A percentile compares a stretch with the other conserved stretches of the same genome.
phyloP scores from a whole-genome alignment of 2,113 vertebrate species.

The Anarhynchus alexandrinus region DNA sequence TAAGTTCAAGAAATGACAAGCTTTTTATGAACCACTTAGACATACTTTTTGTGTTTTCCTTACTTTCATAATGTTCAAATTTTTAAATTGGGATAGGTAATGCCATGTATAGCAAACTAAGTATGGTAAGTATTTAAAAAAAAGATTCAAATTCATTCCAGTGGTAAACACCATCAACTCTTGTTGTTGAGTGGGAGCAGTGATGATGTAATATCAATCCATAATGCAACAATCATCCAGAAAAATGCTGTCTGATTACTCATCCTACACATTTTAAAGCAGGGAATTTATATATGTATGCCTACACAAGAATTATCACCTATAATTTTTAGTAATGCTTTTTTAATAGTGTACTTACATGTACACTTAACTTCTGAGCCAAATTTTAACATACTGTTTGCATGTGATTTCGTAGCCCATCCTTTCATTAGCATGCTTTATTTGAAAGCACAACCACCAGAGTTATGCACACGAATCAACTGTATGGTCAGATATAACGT shows the following conservation, averaged over 20 bases:
- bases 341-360: neutral
- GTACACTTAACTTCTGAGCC: neutral
- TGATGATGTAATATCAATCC: neutral
- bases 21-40: neutral
- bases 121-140: neutral
- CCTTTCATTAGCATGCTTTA: neutral
- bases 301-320: neutral
- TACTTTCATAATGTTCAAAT: neutral
- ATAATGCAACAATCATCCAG: neutral
- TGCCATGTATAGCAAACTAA: neutral
- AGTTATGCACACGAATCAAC: neutral
- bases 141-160: neutral
- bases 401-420: neutral
- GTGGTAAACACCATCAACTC: neutral
- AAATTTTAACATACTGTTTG: neutral
- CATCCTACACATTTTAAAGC: neutral
- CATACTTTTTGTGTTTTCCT: neutral
- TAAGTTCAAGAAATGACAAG: neutral
- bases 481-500: neutral
- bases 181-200: neutral
- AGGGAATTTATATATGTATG: neutral
- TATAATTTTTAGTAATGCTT: neutral
- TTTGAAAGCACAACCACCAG: neutral
- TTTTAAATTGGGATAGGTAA: neutral
- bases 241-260: neutral